Evolutionary conservation across 2,888 invertebrate species (phyloP).

Genomic region (Patella caerulea): DNA sequence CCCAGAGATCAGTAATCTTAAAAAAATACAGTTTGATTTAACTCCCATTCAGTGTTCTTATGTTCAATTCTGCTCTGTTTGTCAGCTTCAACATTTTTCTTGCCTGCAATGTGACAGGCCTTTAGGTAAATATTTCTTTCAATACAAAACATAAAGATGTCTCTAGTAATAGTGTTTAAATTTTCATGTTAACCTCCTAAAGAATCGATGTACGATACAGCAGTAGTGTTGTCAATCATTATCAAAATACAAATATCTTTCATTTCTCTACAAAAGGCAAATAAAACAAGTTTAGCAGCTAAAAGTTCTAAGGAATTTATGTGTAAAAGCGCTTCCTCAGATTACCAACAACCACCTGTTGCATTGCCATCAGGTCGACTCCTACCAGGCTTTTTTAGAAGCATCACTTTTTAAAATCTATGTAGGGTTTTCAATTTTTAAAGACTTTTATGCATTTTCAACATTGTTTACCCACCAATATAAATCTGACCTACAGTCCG

Average conservation of each 20-base stretch:
- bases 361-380: not conserved
- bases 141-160: too few relatives aligned
- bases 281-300: not conserved
- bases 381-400: not conserved
- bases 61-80: conserved; percentile 11
- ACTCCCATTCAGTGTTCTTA: conserved; percentile 17
- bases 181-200: not conserved
- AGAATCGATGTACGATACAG: not conserved
- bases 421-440: not conserved
- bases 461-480: not conserved
- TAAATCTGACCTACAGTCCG: not conserved
- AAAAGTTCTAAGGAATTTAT: not conserved
- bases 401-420: not conserved
- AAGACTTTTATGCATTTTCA: not conserved
- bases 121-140: too few relatives aligned
- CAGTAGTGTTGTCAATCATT: not conserved
- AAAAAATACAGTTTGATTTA: conserved; percentile 12
- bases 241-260: not conserved
- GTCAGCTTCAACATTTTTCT: conserved; percentile 21
- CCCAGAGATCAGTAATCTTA: conserved; percentile 4
- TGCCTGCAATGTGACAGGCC: too few relatives aligned
- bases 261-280: not conserved
- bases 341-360: not conserved
- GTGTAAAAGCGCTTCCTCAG: not conserved
- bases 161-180: not conserved